These are phyloP conservation scores for Heliothis subflexa DNA, from an alignment of 1,140 invertebrate species.

Conservation along the genomic window DNA sequence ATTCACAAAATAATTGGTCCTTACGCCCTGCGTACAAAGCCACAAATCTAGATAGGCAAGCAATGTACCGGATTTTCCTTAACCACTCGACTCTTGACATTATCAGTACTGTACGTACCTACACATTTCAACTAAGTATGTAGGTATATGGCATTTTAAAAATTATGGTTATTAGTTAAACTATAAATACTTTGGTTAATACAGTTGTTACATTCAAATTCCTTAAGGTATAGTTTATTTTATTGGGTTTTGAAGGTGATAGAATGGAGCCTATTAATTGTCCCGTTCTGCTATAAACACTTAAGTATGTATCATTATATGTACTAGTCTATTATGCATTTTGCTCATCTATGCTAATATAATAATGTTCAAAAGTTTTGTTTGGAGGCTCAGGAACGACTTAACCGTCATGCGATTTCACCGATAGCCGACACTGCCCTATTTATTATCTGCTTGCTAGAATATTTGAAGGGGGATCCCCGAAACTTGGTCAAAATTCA, in stretches of 20 bases:
- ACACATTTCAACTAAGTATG: not conserved
- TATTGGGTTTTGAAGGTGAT: not conserved
- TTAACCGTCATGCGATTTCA: too few species aligned
- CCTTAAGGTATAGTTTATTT: not conserved
- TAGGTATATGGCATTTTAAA: not conserved
- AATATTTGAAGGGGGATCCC: too few species aligned
- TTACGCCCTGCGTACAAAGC: not conserved
- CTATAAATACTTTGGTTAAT: not conserved
- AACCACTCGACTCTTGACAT: conserved; percentile 9
- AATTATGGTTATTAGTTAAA: not conserved
- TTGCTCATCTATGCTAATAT: too few species aligned
- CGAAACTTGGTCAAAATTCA: too few species aligned
- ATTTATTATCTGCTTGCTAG: too few species aligned
- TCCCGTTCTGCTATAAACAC: not conserved
- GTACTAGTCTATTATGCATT: too few species aligned
- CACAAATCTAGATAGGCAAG: not conserved
- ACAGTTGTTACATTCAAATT: not conserved
- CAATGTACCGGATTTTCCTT: conserved; percentile 22
- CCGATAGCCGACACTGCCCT: too few species aligned
- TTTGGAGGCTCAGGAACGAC: too few species aligned
- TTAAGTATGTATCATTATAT: too few species aligned
- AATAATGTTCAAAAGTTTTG: too few species aligned
- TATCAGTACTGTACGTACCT: not conserved
- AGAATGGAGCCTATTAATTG: not conserved
- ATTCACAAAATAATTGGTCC: not conserved